A percentile compares a stretch with the other conserved stretches of the same genome.
Conservation (phyloP, 2,797 vertebrate genomes). For the Dallia pectoralis region DNA sequence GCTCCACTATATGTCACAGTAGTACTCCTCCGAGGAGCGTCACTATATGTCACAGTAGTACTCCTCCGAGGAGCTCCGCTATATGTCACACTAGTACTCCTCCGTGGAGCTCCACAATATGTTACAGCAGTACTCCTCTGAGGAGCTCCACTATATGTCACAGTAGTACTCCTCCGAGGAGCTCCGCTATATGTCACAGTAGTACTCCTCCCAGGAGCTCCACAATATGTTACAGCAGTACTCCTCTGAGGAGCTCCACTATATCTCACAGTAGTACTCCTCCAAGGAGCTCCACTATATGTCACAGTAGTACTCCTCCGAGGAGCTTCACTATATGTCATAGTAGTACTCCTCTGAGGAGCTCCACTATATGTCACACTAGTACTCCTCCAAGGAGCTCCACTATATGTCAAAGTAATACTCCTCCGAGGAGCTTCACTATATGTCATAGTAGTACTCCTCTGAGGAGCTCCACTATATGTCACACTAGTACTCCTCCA, state of each 20-base stretch:
- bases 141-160: slow-evolving; percentile 53
- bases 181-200: slow-evolving; percentile 53
- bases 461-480: slow-evolving; percentile 48
- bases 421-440: slow-evolving; percentile 44
- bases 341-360: slow-evolving; percentile 40
- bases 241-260: slow-evolving; percentile 44
- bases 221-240: slow-evolving; percentile 49
- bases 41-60: slow-evolving; percentile 48
- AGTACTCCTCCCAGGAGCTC: slow-evolving; percentile 42
- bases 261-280: slow-evolving; percentile 46
- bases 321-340: slow-evolving; percentile 53
- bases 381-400: slow-evolving; percentile 42
- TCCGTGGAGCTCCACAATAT: slow-evolving; percentile 49
- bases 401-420: slow-evolving; percentile 48
- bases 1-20: slow-evolving; percentile 53
- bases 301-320: slow-evolving; percentile 44
- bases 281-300: slow-evolving; percentile 48
- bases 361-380: slow-evolving; percentile 53
- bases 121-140: slow-evolving; percentile 44
- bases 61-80: slow-evolving; percentile 44
- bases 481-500: slow-evolving; percentile 44
- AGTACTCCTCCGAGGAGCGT: slow-evolving; percentile 42
- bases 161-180: slow-evolving; percentile 40
- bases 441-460: slow-evolving; percentile 46
- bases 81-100: slow-evolving; percentile 46